A percentile compares a stretch with the other conserved stretches of the same genome.
Conservation (phyloP, 1,140 invertebrate genomes). For the Rhagoletis zephyria region DNA sequence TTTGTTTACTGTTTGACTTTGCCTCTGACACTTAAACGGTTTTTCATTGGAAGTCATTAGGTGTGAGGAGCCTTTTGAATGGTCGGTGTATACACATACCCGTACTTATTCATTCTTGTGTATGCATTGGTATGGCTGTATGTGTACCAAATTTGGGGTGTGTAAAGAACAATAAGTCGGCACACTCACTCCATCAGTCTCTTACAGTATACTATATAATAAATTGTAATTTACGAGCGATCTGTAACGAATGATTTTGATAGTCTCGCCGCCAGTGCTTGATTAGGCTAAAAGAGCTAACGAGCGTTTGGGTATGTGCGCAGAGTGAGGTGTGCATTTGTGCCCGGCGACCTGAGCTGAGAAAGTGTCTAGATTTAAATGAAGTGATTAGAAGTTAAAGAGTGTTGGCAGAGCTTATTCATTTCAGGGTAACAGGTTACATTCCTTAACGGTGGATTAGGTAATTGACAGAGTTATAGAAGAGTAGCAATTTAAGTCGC, state of each 20-base stretch:
- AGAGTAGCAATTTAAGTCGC: neutral
- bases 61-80: neutral
- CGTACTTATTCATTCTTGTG: neutral
- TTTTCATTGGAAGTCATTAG: constrained; percentile 51
- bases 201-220: constrained; percentile 7
- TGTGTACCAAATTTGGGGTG: neutral
- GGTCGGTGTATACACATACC: no score
- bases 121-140: neutral
- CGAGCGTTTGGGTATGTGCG: neutral
- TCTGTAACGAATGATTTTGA: constrained; percentile 46
- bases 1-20: constrained; percentile 51
- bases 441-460: constrained; percentile 49
- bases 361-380: constrained; percentile 49
- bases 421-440: constrained; percentile 31
- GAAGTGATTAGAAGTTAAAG: constrained; percentile 31
- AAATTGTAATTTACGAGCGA: constrained; percentile 52
- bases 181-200: neutral
- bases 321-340: neutral
- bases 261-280: constrained; percentile 29
- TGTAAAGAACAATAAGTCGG: constrained; percentile 36
- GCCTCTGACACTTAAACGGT: constrained; percentile 42
- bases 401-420: constrained; percentile 5
- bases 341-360: neutral
- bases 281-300: neutral
- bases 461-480: neutral